Evolutionary conservation across 2,888 invertebrate species (phyloP), one percentile per base, ranked within the genome.

Genomic region (Opisthograptis luteolata): DNA sequence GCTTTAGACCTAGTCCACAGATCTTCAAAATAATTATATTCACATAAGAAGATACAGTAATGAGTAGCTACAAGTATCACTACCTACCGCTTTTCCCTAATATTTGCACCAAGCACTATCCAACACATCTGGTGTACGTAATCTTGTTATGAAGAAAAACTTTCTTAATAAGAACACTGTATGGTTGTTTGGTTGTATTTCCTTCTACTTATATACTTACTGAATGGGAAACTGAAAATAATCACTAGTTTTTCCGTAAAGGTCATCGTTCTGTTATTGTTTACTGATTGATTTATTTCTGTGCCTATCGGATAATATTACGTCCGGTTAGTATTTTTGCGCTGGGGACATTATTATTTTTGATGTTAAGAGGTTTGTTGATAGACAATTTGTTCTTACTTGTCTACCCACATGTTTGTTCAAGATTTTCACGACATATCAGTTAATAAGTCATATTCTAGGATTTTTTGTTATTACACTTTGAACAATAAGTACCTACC

Each of bases 111-210:
- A 78, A 73, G 65, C 75, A 69, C 82, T 71, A 78, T 75, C 73
- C 70, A 74, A 82, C 85, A 85, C 90, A 89, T 89, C 87, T 89
- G 89, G 87, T 73, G 87, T 73, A 72, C 76, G 84, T 88, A 88
- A 89, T 88, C 83, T 80, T 82, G 86, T 88, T 88, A 89, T 81
- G 79, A 83, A 82, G 80, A 88, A 88, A 89, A 89, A 89, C 83
- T 89, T 89, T 89, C 80, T 85, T 88, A 89, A 89, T 89, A 88
- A 88, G 85, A 78, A 72, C 77, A 76, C 70, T 74, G 79, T 81
- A 84, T 81, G 79, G 76, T 75, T 79, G n/a, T n/a, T n/a, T n/a
- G n/a, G n/a, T 73, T 65, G 71, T 77, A 73, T 81, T 76, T 73
- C 72, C 72, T 68, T 75, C 53, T 64, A 25, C 5, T 17, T 17